phyloP scores from a whole-genome alignment of 1,140 invertebrate species.

The Atta cephalotes region DNA sequence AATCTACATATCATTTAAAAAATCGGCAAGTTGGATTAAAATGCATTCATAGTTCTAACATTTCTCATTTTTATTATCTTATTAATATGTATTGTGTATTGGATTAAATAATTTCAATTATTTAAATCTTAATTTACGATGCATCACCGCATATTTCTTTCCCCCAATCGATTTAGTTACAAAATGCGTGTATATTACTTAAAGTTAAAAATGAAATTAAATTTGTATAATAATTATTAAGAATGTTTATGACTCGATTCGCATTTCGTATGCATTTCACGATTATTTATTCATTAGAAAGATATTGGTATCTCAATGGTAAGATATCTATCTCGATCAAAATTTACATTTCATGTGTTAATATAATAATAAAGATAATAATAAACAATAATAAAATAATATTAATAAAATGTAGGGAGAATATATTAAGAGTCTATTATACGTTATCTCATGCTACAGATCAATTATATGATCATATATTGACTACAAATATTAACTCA shows the following conservation, averaged over 20 bases:
- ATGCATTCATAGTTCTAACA: slow-evolving; percentile 33
- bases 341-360: slow-evolving; percentile 27
- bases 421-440: slow-evolving; percentile 33
- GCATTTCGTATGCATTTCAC: slow-evolving; percentile 45
- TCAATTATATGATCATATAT: slow-evolving; percentile 54
- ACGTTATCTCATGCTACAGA: slow-evolving; percentile 51
- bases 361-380: slow-evolving; percentile 48
- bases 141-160: background rate
- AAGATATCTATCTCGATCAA: background rate
- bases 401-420: slow-evolving; percentile 42
- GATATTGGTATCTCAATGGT: background rate
- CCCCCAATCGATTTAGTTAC: slow-evolving; percentile 31
- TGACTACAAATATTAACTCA: slow-evolving; percentile 66
- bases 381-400: slow-evolving; percentile 48
- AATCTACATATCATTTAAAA: background rate
- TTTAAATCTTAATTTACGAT: slow-evolving; percentile 43
- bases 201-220: slow-evolving; percentile 43
- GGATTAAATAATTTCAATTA: slow-evolving; percentile 37
- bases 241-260: slow-evolving; percentile 38
- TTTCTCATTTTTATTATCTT: slow-evolving; percentile 59
- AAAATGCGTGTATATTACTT: slow-evolving; percentile 30
- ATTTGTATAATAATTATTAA: slow-evolving; percentile 36
- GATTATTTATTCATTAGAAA: slow-evolving; percentile 43
- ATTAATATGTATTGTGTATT: slow-evolving; percentile 39
- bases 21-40: slow-evolving; percentile 17